Conservation (phyloP, 2,113 vertebrate species). For the Pelmatolapia mariae region DNA sequence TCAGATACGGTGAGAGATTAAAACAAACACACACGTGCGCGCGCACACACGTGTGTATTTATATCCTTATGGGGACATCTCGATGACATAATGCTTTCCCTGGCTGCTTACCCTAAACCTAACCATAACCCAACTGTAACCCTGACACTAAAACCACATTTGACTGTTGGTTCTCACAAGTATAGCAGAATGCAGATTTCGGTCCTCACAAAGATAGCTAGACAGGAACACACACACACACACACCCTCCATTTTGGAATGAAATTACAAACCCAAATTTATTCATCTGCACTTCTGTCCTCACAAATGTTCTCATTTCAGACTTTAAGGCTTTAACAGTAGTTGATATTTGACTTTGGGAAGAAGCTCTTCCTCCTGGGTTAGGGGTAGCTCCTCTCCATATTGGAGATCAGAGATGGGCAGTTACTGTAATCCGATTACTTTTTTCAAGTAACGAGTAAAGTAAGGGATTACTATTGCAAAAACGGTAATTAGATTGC, state of each 20-base stretch:
- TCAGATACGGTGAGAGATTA: conserved; percentile 63
- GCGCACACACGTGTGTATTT: neutral
- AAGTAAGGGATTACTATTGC: no score
- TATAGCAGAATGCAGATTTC: no score
- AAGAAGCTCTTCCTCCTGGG: neutral
- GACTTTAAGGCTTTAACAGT: neutral
- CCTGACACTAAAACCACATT: neutral
- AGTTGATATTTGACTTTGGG: neutral
- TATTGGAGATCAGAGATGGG: neutral
- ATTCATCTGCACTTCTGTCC: neutral
- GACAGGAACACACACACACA: neutral
- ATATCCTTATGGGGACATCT: neutral
- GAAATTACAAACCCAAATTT: neutral
- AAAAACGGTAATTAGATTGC: no score
- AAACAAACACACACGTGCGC: neutral
- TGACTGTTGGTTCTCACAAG: neutral
- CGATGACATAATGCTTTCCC: neutral
- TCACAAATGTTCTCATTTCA: neutral
- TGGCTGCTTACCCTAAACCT: neutral
- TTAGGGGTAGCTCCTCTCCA: neutral
- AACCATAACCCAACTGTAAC: neutral
- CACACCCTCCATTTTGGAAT: accelerated
- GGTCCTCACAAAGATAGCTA: neutral
- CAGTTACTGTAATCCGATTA: no score
- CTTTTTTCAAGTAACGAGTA: no score